Percentiles rank a stretch among this genome's conserved stretches.
Evolutionary conservation across 2,113 vertebrate species (phyloP).

Genomic region (Cinclus cinclus): DNA sequence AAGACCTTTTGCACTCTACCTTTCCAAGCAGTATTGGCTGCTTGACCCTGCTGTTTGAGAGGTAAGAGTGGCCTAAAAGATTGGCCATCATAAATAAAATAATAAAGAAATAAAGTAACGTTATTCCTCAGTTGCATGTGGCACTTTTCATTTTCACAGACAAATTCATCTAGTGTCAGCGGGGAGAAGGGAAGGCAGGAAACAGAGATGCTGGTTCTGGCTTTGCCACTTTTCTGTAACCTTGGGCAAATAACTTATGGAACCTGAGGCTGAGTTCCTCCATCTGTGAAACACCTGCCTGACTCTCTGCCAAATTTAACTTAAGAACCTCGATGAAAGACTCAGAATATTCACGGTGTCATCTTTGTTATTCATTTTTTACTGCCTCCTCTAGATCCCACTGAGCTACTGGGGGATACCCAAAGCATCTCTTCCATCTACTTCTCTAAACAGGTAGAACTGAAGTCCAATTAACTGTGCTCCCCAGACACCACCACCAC

Average conservation of each 20-base stretch:
- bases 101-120: constrained; percentile 2
- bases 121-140: not conserved
- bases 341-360: not conserved
- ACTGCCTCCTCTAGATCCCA: not conserved
- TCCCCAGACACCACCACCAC: not conserved
- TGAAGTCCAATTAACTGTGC: constrained; percentile 25
- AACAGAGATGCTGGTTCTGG: not conserved
- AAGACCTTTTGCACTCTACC: not conserved
- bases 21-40: not conserved
- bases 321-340: constrained; percentile 9
- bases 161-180: not conserved
- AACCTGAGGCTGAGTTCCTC: constrained; percentile 8
- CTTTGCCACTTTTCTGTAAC: constrained; percentile 4
- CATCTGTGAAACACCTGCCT: constrained; percentile 40
- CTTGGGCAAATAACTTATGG: not conserved
- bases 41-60: not conserved
- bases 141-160: not conserved
- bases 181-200: not conserved
- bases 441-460: constrained; percentile 41
- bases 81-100: not conserved
- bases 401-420: constrained; percentile 21
- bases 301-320: constrained; percentile 17
- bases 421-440: constrained; percentile 15
- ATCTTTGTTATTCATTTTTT: constrained; percentile 37
- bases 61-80: not conserved